phyloP scores from a whole-genome alignment of 2,888 invertebrate genomes.

The Linyphia triangularis region DNA sequence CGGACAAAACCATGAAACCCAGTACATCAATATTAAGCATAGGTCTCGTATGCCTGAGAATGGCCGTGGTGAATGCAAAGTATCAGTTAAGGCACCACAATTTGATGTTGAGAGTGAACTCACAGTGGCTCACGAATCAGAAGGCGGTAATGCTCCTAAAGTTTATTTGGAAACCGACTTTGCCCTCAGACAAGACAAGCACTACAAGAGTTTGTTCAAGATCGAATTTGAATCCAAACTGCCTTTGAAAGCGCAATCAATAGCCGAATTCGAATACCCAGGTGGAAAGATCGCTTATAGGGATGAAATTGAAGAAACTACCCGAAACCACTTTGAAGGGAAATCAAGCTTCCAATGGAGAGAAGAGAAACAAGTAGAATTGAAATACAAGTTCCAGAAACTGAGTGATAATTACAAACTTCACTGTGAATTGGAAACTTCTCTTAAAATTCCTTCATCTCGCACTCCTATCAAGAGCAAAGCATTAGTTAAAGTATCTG shows the following conservation, averaged over 20 bases:
- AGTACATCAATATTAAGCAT: slow-evolving; percentile 36
- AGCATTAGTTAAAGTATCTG: slow-evolving; percentile 24
- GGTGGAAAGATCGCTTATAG: slow-evolving; percentile 26
- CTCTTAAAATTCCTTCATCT: slow-evolving; percentile 32
- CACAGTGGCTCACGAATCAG: slow-evolving; percentile 6
- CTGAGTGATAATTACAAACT: slow-evolving; percentile 32
- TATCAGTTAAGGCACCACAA: slow-evolving; percentile 49
- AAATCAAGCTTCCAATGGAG: slow-evolving; percentile 56
- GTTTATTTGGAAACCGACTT: slow-evolving; percentile 53
- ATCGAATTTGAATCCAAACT: slow-evolving; percentile 33
- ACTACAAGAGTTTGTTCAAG: slow-evolving; percentile 29
- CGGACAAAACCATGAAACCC: slow-evolving; percentile 31
- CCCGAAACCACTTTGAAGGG: slow-evolving; percentile 37
- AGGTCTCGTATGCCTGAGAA: neutral
- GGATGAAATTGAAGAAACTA: slow-evolving; percentile 64
- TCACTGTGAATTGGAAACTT: slow-evolving; percentile 69
- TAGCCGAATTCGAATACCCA: slow-evolving; percentile 48
- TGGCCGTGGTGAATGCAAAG: neutral
- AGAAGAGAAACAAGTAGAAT: slow-evolving; percentile 14
- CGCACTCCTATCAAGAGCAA: slow-evolving; percentile 48
- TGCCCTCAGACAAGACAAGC: slow-evolving; percentile 53
- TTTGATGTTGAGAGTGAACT: slow-evolving; percentile 55
- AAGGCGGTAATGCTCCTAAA: slow-evolving; percentile 6
- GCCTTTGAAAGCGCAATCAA: slow-evolving; percentile 63
- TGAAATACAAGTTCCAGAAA: slow-evolving; percentile 50